Evolutionary conservation across 1,140 invertebrate species (phyloP), one percentile per base, ranked within the genome.

Genomic region (Magallana angulata): DNA sequence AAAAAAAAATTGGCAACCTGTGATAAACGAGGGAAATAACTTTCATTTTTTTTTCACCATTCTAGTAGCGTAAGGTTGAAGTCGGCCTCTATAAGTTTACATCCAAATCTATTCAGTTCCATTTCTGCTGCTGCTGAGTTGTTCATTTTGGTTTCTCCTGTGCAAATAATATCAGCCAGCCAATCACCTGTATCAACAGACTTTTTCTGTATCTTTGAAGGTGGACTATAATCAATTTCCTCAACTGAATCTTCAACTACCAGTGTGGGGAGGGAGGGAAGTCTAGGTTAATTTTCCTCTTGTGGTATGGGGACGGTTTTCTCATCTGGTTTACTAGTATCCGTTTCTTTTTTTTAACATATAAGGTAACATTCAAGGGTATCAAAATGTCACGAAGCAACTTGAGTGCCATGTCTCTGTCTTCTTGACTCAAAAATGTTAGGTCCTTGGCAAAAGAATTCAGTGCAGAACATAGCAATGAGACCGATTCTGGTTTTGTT

Each of bases 401-500:
- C 16, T 57, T 56, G 56, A 36, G 48, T 36, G 18, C 80, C 0
- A 1, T 36, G 24, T 82, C 80, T 16, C 80, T 82, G 16, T 36
- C 18, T 24, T 82, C 80, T 56, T 82, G 24, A 24, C 24, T 48
- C 11, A 36, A 56, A 48, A 82, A 82, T 36, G 80, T 16, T 11
- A 82, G 48, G 18, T 82, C 18, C 56, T 82, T 82, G 1, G 80
- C 56, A 56, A 82, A 82, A 16, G 80, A 7, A 36, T 82, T 82
- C 16, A 82, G 48, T 24, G 56, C 48, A 82, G 24, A 30, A 36
- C 24, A 24, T 48, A 82, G 16, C 14, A 82, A 16, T 16, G 14
- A 16, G 24, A 82, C 3, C 5, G 30, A 1, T 82, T 9, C 48
- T 18, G 18, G 18, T 24, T 82, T 48, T 30, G 80, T 82, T 18